Conservation (phyloP, 2,888 invertebrate genomes). For the Unio delphinus region DNA sequence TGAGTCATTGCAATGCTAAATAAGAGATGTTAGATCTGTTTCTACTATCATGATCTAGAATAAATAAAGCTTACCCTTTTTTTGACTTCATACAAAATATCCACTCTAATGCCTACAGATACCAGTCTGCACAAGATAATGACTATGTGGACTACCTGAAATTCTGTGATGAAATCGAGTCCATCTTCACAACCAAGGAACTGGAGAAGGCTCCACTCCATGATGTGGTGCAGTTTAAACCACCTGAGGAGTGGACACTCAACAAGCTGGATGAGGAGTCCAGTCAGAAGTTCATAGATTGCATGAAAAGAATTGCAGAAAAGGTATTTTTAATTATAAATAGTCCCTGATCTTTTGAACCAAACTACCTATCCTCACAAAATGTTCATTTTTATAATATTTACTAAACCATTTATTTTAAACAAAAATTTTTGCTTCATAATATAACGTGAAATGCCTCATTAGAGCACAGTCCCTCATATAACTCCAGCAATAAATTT, state of each 20-base stretch:
- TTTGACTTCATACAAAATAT: not conserved
- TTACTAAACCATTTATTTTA: too few relatives aligned
- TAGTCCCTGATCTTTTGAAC: not conserved
- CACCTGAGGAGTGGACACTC: constrained; percentile 61
- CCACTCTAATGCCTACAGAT: constrained; percentile 36
- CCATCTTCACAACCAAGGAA: constrained; percentile 68
- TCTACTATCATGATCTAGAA: too few relatives aligned
- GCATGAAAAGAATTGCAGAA: constrained; percentile 66
- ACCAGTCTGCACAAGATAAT: constrained; percentile 50
- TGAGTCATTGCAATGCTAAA: too few relatives aligned
- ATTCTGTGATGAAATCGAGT: constrained; percentile 70
- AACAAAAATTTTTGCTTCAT: too few relatives aligned
- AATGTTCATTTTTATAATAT: too few relatives aligned
- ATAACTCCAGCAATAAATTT: too few relatives aligned
- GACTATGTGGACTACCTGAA: constrained; percentile 65
- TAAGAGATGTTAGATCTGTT: too few relatives aligned
- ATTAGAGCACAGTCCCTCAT: too few relatives aligned
- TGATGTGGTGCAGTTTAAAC: constrained; percentile 63
- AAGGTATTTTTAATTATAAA: constrained; percentile 46
- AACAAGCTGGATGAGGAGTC: constrained; percentile 58
- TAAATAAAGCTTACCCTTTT: not conserved
- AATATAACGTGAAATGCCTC: too few relatives aligned
- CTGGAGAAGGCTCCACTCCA: constrained; percentile 69
- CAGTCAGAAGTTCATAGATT: constrained; percentile 46
- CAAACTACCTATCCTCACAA: too few relatives aligned